A percentile compares a stretch with the other conserved stretches of the same genome.
phyloP scores from a whole-genome alignment of 2,113 vertebrate species.

The Ciconia stormi region DNA sequence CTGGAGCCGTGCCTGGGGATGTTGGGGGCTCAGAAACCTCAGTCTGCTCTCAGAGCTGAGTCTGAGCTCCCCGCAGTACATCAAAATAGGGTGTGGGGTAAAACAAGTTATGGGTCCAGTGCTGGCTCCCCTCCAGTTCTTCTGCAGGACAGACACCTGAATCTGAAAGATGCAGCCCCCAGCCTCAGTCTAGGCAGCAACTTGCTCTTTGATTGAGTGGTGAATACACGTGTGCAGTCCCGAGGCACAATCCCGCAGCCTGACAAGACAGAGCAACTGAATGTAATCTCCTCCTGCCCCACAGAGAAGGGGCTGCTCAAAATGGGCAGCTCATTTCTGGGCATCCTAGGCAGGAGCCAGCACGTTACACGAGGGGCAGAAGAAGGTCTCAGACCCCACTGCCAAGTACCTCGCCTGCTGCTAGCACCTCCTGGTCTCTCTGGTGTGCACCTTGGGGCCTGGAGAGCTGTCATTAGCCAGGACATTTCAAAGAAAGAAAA shows the following conservation, averaged over 20 bases:
- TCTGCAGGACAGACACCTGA: not conserved
- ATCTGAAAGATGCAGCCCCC: not conserved
- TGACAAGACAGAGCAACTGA: not conserved
- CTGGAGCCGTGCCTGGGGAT: not conserved
- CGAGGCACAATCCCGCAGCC: not conserved
- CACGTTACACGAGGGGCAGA: not conserved
- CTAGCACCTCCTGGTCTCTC: not conserved
- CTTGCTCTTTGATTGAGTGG: not conserved
- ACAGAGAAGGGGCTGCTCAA: no score
- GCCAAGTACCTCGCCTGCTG: not conserved
- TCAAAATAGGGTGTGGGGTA: not conserved
- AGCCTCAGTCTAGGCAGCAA: not conserved
- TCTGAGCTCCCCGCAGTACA: not conserved
- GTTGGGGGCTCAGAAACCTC: not conserved
- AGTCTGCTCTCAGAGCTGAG: not conserved
- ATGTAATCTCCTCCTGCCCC: not conserved
- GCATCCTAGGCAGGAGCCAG: not conserved
- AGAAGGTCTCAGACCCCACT: not conserved
- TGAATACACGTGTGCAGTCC: not conserved
- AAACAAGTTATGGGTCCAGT: rapidly evolving
- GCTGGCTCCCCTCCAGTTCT: not conserved
- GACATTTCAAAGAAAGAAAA: not conserved
- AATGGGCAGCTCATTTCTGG: not conserved
- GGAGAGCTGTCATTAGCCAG: not conserved
- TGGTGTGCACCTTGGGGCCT: not conserved